These are phyloP conservation scores for Biston stratarius DNA, from an alignment of 2,888 invertebrate species.

Conservation along the genomic window DNA sequence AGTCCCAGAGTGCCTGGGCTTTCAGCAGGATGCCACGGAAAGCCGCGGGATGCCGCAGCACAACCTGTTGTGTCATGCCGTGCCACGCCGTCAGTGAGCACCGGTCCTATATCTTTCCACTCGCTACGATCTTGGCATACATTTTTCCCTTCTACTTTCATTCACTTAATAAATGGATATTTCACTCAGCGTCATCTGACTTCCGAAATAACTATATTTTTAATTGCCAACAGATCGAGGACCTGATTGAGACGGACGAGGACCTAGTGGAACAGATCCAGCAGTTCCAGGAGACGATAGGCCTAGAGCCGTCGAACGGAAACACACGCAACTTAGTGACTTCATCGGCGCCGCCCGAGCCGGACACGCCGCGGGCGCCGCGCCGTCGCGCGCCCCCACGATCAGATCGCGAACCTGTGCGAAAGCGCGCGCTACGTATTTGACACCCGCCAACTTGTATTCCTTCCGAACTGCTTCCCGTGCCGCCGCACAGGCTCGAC, in stretches of 20 bases:
- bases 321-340: conserved; percentile 79
- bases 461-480: neutral
- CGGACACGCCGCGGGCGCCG: conserved; percentile 69
- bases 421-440: conserved; percentile 57
- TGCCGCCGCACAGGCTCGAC: conserved; percentile 2
- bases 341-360: conserved; percentile 73
- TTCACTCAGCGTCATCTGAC: too few relatives aligned
- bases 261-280: conserved; percentile 71
- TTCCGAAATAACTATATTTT: too few relatives aligned
- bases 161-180: too few relatives aligned
- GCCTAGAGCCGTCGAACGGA: conserved; percentile 64
- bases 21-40: too few relatives aligned
- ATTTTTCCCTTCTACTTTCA: too few relatives aligned
- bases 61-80: too few relatives aligned
- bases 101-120: too few relatives aligned
- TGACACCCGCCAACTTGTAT: conserved; percentile 15
- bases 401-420: conserved; percentile 40
- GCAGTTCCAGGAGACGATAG: conserved; percentile 73
- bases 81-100: too few relatives aligned
- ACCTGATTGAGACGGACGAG: conserved; percentile 75
- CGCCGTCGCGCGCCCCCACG: conserved; percentile 45
- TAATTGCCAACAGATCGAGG: conserved; percentile 67
- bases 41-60: too few relatives aligned
- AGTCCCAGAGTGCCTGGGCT: too few relatives aligned
- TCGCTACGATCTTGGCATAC: too few relatives aligned